These are phyloP conservation scores for Leistus spinibarbis DNA, from an alignment of 2,888 invertebrate species.

Conservation along the genomic window DNA sequence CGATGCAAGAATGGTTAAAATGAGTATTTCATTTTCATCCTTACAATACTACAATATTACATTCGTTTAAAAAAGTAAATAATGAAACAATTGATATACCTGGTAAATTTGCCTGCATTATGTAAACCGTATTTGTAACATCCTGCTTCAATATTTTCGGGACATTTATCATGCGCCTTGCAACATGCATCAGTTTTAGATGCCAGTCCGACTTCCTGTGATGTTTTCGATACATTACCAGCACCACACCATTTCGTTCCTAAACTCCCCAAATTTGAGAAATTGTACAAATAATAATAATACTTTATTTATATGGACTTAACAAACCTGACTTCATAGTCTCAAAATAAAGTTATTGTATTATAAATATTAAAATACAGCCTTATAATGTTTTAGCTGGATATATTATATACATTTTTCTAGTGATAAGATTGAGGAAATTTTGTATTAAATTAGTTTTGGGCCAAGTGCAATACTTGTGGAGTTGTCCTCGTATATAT, in stretches of 20 bases:
- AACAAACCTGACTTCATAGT: too few species aligned
- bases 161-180: slow-evolving; percentile 72
- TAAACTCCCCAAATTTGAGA: neutral
- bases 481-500: too few species aligned
- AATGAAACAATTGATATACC: slow-evolving; percentile 54
- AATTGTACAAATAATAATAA: too few species aligned
- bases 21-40: neutral
- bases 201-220: slow-evolving; percentile 67
- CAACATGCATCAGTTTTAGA: slow-evolving; percentile 72
- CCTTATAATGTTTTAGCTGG: too few species aligned
- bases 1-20: neutral
- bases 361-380: too few species aligned
- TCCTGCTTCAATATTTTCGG: slow-evolving; percentile 63
- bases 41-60: neutral
- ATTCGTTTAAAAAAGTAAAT: neutral
- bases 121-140: slow-evolving; percentile 64
- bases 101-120: slow-evolving; percentile 70
- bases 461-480: too few species aligned
- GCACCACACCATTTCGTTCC: slow-evolving; percentile 69
- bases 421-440: too few species aligned
- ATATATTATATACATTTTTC: too few species aligned
- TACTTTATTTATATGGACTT: too few species aligned
- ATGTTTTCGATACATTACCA: slow-evolving; percentile 65
- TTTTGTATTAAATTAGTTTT: too few species aligned
- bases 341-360: too few species aligned